phyloP scores from a whole-genome alignment of 1,140 invertebrate genomes.

The Schlechtendalia chinensis region DNA sequence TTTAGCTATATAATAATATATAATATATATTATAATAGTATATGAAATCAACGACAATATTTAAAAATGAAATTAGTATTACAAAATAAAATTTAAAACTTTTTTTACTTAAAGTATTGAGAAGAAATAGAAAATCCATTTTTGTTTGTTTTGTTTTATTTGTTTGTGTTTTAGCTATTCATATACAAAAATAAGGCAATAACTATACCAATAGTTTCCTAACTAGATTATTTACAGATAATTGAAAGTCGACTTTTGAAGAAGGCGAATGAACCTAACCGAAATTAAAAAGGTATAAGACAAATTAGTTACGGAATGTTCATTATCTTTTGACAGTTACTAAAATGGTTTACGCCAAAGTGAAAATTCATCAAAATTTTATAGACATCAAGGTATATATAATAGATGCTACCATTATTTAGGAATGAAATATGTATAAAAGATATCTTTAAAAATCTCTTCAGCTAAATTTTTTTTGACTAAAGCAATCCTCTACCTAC shows the following conservation, averaged over 20 bases:
- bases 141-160: too few relatives aligned
- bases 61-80: too few relatives aligned
- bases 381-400: constrained; percentile 42
- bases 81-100: too few relatives aligned
- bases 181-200: neutral
- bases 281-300: neutral
- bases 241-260: neutral
- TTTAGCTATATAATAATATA: too few relatives aligned
- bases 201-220: neutral
- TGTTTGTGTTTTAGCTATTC: neutral
- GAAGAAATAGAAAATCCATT: too few relatives aligned
- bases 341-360: constrained; percentile 3
- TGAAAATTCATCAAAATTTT: constrained; percentile 14
- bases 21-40: too few relatives aligned
- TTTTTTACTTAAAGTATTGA: neutral
- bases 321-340: neutral
- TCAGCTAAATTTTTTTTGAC: constrained; percentile 41
- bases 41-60: too few relatives aligned
- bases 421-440: constrained; percentile 42
- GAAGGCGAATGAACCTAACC: neutral
- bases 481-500: neutral
- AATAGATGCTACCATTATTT: neutral
- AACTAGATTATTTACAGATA: neutral
- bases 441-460: constrained; percentile 38
- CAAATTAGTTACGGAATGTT: constrained; percentile 2